phyloP scores from a whole-genome alignment of 2,113 vertebrate genomes.

The Aegithalos caudatus region DNA sequence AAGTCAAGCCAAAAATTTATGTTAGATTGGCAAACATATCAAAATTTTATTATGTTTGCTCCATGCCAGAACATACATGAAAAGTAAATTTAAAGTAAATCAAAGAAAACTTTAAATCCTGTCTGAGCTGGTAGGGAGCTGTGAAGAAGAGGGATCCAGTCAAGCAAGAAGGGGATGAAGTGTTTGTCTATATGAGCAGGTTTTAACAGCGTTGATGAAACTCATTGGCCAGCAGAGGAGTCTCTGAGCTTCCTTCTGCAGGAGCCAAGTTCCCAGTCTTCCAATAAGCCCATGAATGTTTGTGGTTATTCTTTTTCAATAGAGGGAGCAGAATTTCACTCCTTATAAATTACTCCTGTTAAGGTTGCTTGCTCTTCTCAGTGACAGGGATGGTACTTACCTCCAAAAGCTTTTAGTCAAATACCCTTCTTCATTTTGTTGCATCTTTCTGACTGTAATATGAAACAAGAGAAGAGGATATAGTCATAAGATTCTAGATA shows the following conservation, averaged over 20 bases:
- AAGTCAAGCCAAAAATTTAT: not conserved
- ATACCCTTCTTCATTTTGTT: not conserved
- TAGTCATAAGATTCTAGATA: not conserved
- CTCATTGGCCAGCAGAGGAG: not conserved
- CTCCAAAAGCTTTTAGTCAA: not conserved
- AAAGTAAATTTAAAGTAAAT: not conserved
- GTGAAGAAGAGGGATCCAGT: not conserved
- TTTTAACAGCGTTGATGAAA: not conserved
- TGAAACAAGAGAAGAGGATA: not conserved
- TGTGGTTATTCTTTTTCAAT: not conserved
- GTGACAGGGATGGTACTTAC: not conserved
- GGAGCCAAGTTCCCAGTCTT: not conserved
- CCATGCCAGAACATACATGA: not conserved
- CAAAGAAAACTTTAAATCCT: not conserved
- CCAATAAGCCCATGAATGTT: not conserved
- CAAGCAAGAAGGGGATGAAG: not conserved
- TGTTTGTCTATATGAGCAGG: not conserved
- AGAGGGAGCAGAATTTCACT: not conserved
- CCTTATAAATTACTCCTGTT: not conserved
- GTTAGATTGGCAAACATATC: conserved; percentile 9
- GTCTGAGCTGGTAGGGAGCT: not conserved
- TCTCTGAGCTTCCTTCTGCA: not conserved
- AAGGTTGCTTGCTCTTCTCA: not conserved
- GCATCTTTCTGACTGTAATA: not conserved
- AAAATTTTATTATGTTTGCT: conserved; percentile 15